Conservation (phyloP, 2,797 vertebrate species). For the Megaceryle alcyon region DNA sequence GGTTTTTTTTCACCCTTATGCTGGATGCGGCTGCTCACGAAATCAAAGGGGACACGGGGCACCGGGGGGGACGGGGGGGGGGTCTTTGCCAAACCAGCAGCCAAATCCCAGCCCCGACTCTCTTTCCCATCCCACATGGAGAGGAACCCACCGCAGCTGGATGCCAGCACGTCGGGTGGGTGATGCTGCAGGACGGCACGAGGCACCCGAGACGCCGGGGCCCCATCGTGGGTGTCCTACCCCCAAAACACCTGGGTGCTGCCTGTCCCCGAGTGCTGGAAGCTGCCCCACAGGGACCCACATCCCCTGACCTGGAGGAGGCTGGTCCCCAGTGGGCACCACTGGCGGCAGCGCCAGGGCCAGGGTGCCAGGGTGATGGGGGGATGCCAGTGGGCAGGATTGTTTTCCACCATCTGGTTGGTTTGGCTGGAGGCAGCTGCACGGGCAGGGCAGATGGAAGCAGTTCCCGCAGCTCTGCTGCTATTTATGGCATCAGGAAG, state of each 20-base stretch:
- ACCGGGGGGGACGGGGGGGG: not conserved
- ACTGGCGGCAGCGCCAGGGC: not conserved
- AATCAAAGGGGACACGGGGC: conserved; percentile 1
- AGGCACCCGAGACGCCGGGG: not conserved
- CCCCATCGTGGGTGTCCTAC: not conserved
- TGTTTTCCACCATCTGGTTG: conserved; percentile 3
- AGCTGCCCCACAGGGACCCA: not conserved
- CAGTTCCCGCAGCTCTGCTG: not conserved
- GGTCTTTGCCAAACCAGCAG: not conserved
- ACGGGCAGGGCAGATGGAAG: not conserved
- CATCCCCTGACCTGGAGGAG: accelerated
- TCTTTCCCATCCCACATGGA: not conserved
- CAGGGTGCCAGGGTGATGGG: not conserved
- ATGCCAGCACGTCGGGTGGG: not conserved
- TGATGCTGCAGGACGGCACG: accelerated
- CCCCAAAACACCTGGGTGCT: not conserved
- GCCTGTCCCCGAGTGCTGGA: not conserved
- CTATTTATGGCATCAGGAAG: not conserved
- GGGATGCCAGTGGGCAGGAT: not conserved
- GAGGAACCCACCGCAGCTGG: not conserved
- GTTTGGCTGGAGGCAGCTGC: not conserved
- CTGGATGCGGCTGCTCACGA: not conserved
- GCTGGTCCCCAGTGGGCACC: accelerated
- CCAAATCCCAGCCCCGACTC: not conserved
- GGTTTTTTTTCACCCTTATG: conserved; percentile 7